Percentiles rank a stretch among this genome's conserved stretches.
Conservation (phyloP, 1,140 invertebrate genomes). For the Pectinophora gossypiella region DNA sequence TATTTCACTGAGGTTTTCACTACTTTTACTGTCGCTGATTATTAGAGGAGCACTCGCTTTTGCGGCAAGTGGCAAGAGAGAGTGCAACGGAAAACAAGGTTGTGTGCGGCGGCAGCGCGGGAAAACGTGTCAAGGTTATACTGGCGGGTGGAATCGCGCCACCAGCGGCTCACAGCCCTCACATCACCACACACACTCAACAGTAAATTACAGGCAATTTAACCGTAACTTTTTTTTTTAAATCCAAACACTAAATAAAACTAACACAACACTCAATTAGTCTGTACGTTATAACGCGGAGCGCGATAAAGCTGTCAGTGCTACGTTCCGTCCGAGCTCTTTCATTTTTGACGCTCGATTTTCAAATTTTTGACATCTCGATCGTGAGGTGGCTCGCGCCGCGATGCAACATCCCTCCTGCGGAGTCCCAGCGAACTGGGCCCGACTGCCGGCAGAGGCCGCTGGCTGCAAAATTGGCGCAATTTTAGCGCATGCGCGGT, state of each 20-base stretch:
- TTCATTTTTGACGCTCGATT: conserved; percentile 26
- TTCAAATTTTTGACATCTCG: conserved; percentile 56
- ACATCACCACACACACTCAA: neutral
- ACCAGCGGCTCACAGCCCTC: neutral
- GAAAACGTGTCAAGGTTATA: conserved; percentile 70
- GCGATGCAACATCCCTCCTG: conserved; percentile 56
- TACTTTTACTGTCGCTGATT: conserved; percentile 22
- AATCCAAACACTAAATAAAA: conserved; percentile 24
- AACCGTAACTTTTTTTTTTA: conserved; percentile 4
- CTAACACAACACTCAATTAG: conserved; percentile 29
- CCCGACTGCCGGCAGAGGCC: conserved; percentile 56
- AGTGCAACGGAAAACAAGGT: conserved; percentile 67
- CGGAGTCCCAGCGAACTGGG: conserved; percentile 42
- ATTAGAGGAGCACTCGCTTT: conserved; percentile 28
- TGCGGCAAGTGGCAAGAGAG: conserved; percentile 59
- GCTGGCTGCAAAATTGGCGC: conserved; percentile 67
- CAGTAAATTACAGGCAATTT: neutral
- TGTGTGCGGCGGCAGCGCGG: conserved; percentile 62
- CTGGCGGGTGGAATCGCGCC: conserved; percentile 19
- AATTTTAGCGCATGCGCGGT: conserved; percentile 65
- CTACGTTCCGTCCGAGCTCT: neutral
- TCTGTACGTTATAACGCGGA: conserved; percentile 15
- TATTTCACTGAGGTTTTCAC: conserved; percentile 2
- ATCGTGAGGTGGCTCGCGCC: conserved; percentile 26
- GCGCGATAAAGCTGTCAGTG: conserved; percentile 13